Conservation (phyloP, 2,888 invertebrate genomes). For the Sturmia bella region DNA sequence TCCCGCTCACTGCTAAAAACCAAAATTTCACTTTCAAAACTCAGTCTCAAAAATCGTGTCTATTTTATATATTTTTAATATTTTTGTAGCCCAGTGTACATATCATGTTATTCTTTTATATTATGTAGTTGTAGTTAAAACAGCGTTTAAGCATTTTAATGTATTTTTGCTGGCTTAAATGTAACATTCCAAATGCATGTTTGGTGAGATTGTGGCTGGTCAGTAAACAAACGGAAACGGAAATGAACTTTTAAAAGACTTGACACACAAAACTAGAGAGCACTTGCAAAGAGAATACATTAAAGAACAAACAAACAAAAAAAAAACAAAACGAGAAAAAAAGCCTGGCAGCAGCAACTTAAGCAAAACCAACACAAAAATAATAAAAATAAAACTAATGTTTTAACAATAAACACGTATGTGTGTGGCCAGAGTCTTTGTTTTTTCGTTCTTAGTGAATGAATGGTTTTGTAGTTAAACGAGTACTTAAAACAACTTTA, state of each 20-base stretch:
- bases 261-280: constrained; percentile 10
- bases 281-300: constrained; percentile 45
- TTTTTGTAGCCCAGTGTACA: too few species aligned
- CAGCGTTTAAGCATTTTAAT: constrained; percentile 16
- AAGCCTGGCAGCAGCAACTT: constrained; percentile 8
- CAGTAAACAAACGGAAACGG: constrained; percentile 68
- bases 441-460: constrained; percentile 22
- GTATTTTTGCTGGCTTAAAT: constrained; percentile 9
- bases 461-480: constrained; percentile 22
- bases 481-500: neutral
- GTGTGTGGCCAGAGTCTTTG: constrained; percentile 18
- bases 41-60: too few species aligned
- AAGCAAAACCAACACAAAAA: constrained; percentile 34
- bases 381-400: constrained; percentile 46
- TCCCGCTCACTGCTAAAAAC: too few species aligned
- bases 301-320: constrained; percentile 25
- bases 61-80: too few species aligned
- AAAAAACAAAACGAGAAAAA: too few species aligned
- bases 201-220: constrained; percentile 57
- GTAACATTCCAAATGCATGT: constrained; percentile 37
- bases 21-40: too few species aligned
- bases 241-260: constrained; percentile 68
- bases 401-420: constrained; percentile 41
- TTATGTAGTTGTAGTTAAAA: neutral
- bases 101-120: too few species aligned